A percentile compares a stretch with the other conserved stretches of the same genome.
phyloP scores from a whole-genome alignment of 2,888 invertebrate species.

The Calameuta idolon region DNA sequence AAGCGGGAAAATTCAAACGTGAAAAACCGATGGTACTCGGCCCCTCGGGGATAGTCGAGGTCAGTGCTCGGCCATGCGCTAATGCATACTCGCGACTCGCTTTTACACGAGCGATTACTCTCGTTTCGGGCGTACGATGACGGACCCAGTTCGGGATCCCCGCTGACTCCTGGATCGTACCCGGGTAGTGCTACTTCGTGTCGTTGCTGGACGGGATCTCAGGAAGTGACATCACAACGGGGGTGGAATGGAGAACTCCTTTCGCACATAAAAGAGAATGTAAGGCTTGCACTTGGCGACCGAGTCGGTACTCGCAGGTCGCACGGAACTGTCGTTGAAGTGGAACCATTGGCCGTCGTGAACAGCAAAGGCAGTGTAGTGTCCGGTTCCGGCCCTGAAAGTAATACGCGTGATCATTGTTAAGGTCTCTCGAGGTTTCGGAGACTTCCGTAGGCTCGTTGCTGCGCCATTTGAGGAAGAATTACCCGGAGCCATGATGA shows the following conservation, averaged over 20 bases:
- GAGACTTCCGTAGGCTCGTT: background rate
- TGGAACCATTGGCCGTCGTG: conserved; percentile 87
- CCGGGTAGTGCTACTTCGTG: conserved; percentile 21
- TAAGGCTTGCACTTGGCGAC: conserved; percentile 86
- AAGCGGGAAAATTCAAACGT: background rate
- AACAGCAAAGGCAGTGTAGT: conserved; percentile 86
- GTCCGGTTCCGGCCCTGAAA: conserved; percentile 83
- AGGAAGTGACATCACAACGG: conserved; percentile 58
- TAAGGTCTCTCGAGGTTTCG: background rate
- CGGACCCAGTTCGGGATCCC: background rate
- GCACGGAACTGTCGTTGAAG: conserved; percentile 88
- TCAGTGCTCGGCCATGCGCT: background rate
- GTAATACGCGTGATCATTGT: background rate
- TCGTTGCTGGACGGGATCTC: conserved; percentile 11
- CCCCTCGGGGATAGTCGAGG: background rate
- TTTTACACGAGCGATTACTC: background rate
- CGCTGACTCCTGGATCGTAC: background rate
- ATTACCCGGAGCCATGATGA: conserved; percentile 83
- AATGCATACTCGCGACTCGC: background rate
- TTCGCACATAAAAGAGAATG: conserved; percentile 85
- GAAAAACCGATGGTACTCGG: background rate
- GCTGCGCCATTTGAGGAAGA: conserved; percentile 19
- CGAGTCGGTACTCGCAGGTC: conserved; percentile 74
- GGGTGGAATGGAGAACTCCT: conserved; percentile 70
- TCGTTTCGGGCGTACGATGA: conserved; percentile 12